phyloP scores from a whole-genome alignment of 2,113 vertebrate species.

The Panurus biarmicus region DNA sequence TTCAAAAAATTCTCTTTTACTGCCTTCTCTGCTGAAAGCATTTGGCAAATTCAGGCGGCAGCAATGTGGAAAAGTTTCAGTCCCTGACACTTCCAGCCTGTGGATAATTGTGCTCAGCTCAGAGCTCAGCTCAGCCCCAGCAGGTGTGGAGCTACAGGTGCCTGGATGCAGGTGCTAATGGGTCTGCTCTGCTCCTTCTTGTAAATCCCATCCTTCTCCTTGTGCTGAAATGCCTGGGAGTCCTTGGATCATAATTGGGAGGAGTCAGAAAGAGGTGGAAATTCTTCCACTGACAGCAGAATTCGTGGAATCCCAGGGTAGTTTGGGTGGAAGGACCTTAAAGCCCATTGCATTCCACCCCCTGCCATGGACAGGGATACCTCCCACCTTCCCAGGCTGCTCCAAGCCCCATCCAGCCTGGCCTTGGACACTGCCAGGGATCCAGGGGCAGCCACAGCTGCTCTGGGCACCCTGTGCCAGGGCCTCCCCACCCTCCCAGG shows the following conservation, averaged over 20 bases:
- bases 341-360: fast-evolving
- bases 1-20: background rate
- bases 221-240: background rate
- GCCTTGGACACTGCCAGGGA: background rate
- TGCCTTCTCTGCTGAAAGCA: background rate
- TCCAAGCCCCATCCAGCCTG: background rate
- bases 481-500: background rate
- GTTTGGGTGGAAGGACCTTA: background rate
- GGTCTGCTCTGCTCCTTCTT: background rate
- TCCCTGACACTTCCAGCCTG: background rate
- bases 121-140: fast-evolving
- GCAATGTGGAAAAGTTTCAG: background rate
- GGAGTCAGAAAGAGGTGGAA: background rate
- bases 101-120: background rate
- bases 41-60: background rate
- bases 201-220: background rate
- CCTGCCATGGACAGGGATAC: background rate
- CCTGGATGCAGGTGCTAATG: background rate
- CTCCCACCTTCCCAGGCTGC: background rate
- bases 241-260: background rate
- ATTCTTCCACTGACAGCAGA: background rate
- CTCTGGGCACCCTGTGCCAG: background rate
- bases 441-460: background rate
- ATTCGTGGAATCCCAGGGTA: background rate
- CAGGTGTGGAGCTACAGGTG: fast-evolving